Evolutionary conservation across 1,140 invertebrate genomes (phyloP), one percentile per base, ranked within the genome.

Genomic region (Magallana angulata): DNA sequence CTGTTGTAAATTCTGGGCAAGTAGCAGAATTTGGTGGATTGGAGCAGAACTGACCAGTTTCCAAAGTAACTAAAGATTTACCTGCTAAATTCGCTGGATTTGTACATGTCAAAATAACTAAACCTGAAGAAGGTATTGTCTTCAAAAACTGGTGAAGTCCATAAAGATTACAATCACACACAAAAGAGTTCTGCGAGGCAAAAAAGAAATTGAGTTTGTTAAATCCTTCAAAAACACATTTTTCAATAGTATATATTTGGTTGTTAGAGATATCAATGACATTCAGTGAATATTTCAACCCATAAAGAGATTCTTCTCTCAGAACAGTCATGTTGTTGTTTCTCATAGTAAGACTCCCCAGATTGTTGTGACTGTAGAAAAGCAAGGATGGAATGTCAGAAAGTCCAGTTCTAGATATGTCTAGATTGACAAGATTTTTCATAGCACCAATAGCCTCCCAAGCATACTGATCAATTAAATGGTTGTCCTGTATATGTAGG

Each of bases 141-240:
- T 68, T 89, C 89, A 91, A 30, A 71, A 36, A 30, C 68, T 91
- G 85, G 81, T 89, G 86, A 2, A 93, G 87, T 91, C 92, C 92
- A 76, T 87, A 80, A 11, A 93, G 16, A 64, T 89, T 82, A 81
- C 92, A 93, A 68, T 92, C 90, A 86, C 93, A 93, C 1, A 84
- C 18, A 14, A 92, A 80, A 11, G 89, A 88, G 82, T 93, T 93
- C 1, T 86, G 48, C 9, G 18, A 18, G 1, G 93, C 89, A n/a
- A 87, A 84, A 14, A 92, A 48, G 4, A 71, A 30, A 1, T 62
- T 48, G 4, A 93, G 86, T 12, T 87, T 87, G 6, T 71, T 88
- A 36, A 93, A 92, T 30, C 87, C 85, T 68, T 90, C 76, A 80
- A 93, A 90, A 8, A 90, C 86, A 89, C 93, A 93, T 81, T 92